Conservation (phyloP, 2,797 vertebrate species). For the Sphenopsis melanotis region DNA sequence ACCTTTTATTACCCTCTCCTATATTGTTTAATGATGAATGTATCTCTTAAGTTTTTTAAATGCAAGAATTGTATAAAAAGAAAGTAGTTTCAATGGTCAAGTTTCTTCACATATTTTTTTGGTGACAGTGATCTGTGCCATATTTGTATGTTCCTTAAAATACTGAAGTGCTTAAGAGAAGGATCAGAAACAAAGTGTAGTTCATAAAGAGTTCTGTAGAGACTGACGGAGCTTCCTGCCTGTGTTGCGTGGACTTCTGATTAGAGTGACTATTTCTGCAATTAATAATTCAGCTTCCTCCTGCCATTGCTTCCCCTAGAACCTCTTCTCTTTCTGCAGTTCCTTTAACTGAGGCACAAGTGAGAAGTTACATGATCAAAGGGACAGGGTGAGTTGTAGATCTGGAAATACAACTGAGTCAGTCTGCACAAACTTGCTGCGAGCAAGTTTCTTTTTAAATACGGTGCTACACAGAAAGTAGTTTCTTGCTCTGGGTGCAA, state of each 20-base stretch:
- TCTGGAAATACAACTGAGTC: background rate
- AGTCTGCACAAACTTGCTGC: background rate
- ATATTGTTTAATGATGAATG: background rate
- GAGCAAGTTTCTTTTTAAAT: background rate
- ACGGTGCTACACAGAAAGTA: fast-evolving
- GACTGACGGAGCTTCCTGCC: background rate
- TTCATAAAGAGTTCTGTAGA: background rate
- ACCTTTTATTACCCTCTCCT: background rate
- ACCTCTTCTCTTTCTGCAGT: background rate
- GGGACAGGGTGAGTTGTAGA: background rate
- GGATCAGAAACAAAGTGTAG: background rate
- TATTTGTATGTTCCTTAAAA: background rate
- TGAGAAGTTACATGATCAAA: background rate
- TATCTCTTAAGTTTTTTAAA: background rate
- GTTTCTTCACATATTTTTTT: background rate
- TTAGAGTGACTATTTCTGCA: background rate
- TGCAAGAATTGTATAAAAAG: background rate
- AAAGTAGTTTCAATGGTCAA: background rate
- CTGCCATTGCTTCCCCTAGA: background rate
- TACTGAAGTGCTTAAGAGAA: background rate
- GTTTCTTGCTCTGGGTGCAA: background rate
- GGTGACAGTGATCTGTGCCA: background rate
- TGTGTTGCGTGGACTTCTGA: background rate
- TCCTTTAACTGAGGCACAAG: background rate
- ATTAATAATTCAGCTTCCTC: background rate